phyloP scores from a whole-genome alignment of 2,797 vertebrate species.

The Carduelis carduelis region DNA sequence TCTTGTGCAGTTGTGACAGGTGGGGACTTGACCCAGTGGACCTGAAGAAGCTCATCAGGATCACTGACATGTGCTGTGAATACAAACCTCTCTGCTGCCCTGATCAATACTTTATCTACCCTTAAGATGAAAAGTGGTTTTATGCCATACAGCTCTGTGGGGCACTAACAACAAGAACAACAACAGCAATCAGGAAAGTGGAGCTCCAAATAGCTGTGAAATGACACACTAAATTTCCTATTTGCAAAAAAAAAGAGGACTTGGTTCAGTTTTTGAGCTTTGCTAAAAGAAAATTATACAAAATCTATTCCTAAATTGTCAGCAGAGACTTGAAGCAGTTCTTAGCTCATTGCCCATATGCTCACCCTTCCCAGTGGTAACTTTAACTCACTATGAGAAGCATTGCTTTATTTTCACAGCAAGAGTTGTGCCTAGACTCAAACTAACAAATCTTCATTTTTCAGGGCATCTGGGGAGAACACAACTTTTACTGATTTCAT shows the following conservation, averaged over 20 bases:
- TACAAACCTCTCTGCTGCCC: background rate
- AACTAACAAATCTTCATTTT: background rate
- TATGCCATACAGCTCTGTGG: background rate
- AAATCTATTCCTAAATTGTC: background rate
- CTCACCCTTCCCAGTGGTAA: background rate
- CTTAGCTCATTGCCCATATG: conserved; percentile 6
- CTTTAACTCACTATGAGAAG: background rate
- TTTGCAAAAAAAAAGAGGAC: background rate
- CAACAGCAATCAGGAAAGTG: background rate
- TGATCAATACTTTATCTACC: background rate
- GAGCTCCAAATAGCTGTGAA: background rate
- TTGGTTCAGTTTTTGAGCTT: background rate
- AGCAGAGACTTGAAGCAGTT: background rate
- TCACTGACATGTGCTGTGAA: background rate
- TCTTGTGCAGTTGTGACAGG: background rate
- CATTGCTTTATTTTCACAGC: background rate
- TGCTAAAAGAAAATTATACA: background rate
- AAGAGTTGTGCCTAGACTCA: background rate
- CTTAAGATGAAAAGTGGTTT: background rate
- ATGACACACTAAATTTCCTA: background rate
- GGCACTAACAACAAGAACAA: background rate
- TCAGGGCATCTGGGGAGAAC: background rate
- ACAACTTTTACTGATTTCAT: background rate
- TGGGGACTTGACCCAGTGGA: rapidly evolving
- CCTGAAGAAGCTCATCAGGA: background rate